Evolutionary conservation across 2,797 vertebrate genomes (phyloP), one percentile per base, ranked within the genome.

Genomic region (Apogon hyalosoma): DNA sequence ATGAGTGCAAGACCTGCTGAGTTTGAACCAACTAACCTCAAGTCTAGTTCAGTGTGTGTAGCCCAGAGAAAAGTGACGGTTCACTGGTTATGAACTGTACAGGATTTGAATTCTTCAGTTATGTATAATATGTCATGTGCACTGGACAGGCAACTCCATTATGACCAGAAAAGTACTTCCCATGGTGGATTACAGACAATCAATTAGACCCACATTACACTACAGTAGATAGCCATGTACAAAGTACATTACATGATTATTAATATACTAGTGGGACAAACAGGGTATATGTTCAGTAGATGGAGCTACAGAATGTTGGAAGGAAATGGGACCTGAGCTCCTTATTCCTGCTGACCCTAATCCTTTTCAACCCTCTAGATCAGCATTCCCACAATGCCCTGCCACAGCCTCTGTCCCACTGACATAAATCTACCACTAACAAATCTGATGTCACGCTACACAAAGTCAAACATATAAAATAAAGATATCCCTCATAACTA

Each of bases 281-380:
- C 57, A 40, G 9, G 16, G 18, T 13, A 31, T 28, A 50, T 58
- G 36, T 45, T 71, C 21, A 47, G 16, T 45, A 38, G n/a, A 47
- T 6, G 36, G 46, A 48, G 77, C 63, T 51, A 13, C 46, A 70
- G 61, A 76, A 63, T 38, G 38, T 46, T 38, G 54, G 77, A 76
- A 77, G 48, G 24, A 78, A 69, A 69, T 36, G 48, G 82, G 68
- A 57, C 63, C 62, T 90, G 86, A 91, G 88, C 88, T 68, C 57
- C 86, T 93, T 91, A 87, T 69, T 79, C 67, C 63, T 41, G 71
- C 75, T 91, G 90, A 88, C 87, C 90, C 82, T 91, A 92, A 92
- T 93, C 90, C 85, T 83, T 62, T 62, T 64, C 71, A 86, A 87
- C 79, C 62, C 69, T 82, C 84, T 88, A 68, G 69, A 85, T 91